Base-by-base conservation (phyloP, 2,113 vertebrate genomes). In the Hippopotamus amphibius region DNA sequence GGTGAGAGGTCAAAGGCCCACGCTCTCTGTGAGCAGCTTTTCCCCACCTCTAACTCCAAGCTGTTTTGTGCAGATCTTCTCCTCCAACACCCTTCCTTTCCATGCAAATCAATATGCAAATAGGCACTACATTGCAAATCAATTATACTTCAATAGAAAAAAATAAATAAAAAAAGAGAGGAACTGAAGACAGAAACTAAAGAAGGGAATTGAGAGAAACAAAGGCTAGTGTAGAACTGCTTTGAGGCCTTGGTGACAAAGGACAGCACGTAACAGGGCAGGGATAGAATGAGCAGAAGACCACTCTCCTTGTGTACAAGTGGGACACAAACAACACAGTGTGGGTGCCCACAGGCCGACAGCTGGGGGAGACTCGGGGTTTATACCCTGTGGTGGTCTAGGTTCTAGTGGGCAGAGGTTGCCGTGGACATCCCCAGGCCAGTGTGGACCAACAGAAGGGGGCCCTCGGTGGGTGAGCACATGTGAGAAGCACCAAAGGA, bases 341-440 rank as follows among this genome's bases (percentile, higher is more conserved):
- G 6, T 21, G 30, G 61, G 26, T 9, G 53, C 50, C 46, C 53
- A 16, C 22, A 22, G 21, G 10, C 41, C n/a, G 77, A 33, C 61
- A 59, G 10, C 30, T 33, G 5, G 30, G 15, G 5, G 6, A 48
- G 6, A 24, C 33, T 33, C 24, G 1, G 53, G 26, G 33, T 72
- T 33, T 46, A 21, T 21, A 6, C 28, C n/a, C 37, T 33, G 53
- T 14, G 15, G 37, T 2, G 28, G 46, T 43, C 7, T n/a, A 5
- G n/a, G 12, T 37, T 19, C 28, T 63, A 14, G 12, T 1, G 17
- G 11, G 48, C 3, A 63, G 19, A 28, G 13, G 26, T 4, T 41
- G 19, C 10, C 7, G 26, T 1, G 24, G 63, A 16, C 7, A 1
- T 46, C 6, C 28, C 2, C 3, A 37, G 43, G 19, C 16, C 30